Evolutionary conservation across 2,797 vertebrate genomes (phyloP), one percentile per base, ranked within the genome.

Genomic region (Kryptopterus vitreolus): DNA sequence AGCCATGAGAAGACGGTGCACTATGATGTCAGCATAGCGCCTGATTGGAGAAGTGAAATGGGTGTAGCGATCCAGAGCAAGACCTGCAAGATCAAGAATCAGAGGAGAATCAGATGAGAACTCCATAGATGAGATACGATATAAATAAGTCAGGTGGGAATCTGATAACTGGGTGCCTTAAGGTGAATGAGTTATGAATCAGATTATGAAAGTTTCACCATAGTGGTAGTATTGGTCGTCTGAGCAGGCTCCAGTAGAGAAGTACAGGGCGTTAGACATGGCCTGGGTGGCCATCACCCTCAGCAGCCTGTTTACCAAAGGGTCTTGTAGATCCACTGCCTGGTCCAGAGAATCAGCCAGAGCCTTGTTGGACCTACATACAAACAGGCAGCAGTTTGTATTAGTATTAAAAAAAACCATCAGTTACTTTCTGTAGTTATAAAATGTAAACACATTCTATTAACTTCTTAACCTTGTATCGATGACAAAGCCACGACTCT

Each of bases 41-140:
- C 98, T 94, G 87, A 99, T 99, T 7, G 98, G 98, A 0, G 98
- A 99, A 0, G 98, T 99, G 90, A 99, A 99, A 87, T 99, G 98
- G 1, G 98, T 98, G 87, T 99, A 99, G 77, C 92, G 95, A 78
- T 98, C 96, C 80, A 99, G 90, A 79, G 97, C 98, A 76, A 99
- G 94, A 86, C 97, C 96, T 96, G 24, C 69, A 15, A 70, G 43
- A 78, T 7, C 58, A 65, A 9, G 18, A 35, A 55, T 15, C 20
- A 52, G 24, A 76, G 46, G 24, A 76, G 16, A 63, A 31, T 24
- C 61, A 33, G 74, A 77, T 63, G 48, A 52, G 38, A 43, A 43
- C 38, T 43, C n/a, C n/a, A 43, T 43, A 43, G 38, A 43, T 43
- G 38, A 0, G n/a, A n/a, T n/a, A n/a, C n/a, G n/a, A n/a, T n/a